These are phyloP conservation scores for Mystacides longicornis DNA, from an alignment of 2,888 invertebrate species.

Conservation along the genomic window DNA sequence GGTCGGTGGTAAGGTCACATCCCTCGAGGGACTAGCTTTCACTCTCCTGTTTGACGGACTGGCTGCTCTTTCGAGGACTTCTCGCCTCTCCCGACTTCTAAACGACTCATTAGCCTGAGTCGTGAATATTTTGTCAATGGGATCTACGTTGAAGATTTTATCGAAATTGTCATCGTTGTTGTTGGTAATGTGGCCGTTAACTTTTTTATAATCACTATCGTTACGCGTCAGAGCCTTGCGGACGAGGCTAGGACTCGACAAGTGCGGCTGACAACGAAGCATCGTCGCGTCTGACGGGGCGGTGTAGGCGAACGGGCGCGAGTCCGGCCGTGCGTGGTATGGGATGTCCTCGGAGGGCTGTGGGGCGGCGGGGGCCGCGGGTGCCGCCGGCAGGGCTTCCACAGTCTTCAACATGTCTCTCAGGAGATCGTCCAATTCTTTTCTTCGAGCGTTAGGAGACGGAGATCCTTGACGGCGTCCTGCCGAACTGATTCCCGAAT, in stretches of 20 bases:
- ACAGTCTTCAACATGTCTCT: constrained; percentile 83
- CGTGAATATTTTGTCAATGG: constrained; percentile 40
- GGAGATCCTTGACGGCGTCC: constrained; percentile 49
- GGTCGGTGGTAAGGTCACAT: constrained; percentile 1
- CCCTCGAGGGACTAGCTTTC: constrained; percentile 18
- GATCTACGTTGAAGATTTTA: constrained; percentile 29
- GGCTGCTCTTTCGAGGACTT: constrained; percentile 26
- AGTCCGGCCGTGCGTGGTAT: constrained; percentile 83
- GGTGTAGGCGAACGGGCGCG: constrained; percentile 86
- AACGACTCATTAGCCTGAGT: constrained; percentile 34
- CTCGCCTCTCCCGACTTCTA: constrained; percentile 33
- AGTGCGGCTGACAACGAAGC: constrained; percentile 64
- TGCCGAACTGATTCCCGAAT: constrained; percentile 82
- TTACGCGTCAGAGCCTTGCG: constrained; percentile 54
- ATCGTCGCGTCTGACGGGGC: constrained; percentile 53
- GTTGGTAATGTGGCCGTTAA: constrained; percentile 32
- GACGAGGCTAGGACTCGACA: constrained; percentile 78
- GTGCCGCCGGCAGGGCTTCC: constrained; percentile 61
- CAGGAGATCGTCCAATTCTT: constrained; percentile 76
- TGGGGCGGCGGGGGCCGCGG: neutral
- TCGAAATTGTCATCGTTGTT: constrained; percentile 34
- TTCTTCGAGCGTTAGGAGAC: constrained; percentile 49
- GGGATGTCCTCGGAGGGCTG: constrained; percentile 57
- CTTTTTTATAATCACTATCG: constrained; percentile 34
- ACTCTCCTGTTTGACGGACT: constrained; percentile 5